Base-by-base conservation (phyloP, 2,797 vertebrate species). In the Brachymystax lenok region DNA sequence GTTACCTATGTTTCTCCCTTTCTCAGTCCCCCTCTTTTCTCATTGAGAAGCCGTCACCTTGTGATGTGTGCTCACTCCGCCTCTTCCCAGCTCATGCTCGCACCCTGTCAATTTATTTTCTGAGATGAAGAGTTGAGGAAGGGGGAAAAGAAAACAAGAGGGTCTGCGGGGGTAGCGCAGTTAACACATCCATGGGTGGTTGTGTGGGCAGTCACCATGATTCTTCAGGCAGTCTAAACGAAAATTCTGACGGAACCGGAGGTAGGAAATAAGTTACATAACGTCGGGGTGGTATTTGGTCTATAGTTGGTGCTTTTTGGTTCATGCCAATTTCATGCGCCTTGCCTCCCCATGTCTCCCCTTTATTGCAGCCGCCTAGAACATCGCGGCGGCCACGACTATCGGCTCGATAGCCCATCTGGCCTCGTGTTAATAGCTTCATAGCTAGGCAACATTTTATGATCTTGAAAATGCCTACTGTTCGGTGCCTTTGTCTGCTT, bases 201-300 rank as follows among this genome's bases (percentile, higher is more conserved):
- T 98, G 97, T 95, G 97, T 98, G 93, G 97, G 97, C 94, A 96
- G 96, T 94, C 97, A 98, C 93, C 97, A 98, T 94, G 97, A 98
- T 93, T 98, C 97, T 86, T 97, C 97, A 87, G 97, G 97, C 94
- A 98, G 97, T 95, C 94, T 98, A 86, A 98, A 98, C 95, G 97
- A 98, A 92, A 98, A 97, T 93, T 98, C 97, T 81, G 97, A 98
- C 94, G 97, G 96, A 89, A 96, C 97, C 79, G 97, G 97, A 97
- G 97, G 97, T 98, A 90, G 89, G 94, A 90, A 54, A 77, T 17
- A 4, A 73, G 13, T 75, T 77, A 46, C 40, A 74, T 24, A 35
- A 21, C 71, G 28, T 56, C 51, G 69, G 75, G 66, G 70, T 78
- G n/a, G 77, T 69, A 61, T 66, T 63, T 80, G 27, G 30, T 33